Conservation (phyloP, 1,140 invertebrate genomes). For the Antheraea pernyi region DNA sequence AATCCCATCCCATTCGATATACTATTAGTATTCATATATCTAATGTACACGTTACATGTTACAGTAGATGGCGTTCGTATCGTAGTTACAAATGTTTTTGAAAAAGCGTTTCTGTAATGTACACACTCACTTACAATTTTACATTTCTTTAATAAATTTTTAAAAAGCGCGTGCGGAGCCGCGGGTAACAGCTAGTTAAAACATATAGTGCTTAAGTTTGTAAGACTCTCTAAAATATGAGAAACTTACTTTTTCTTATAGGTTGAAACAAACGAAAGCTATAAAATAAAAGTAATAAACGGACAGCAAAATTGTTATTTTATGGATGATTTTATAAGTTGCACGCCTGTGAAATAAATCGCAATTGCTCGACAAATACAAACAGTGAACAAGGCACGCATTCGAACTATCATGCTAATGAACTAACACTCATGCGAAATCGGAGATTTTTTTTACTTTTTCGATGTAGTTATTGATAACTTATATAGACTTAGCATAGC, state of each 20-base stretch:
- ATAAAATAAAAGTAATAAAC: not conserved
- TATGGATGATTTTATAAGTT: constrained; percentile 1
- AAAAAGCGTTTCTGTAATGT: no score
- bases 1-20: no score
- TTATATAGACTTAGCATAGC: not conserved
- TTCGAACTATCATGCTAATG: not conserved
- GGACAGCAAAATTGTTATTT: not conserved
- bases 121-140: no score
- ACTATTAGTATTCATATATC: no score
- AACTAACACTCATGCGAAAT: constrained; percentile 1
- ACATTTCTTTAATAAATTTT: no score
- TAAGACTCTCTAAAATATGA: not conserved
- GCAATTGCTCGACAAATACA: not conserved
- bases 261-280: not conserved
- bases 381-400: not conserved
- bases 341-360: not conserved
- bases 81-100: no score
- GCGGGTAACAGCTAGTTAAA: no score
- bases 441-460: not conserved
- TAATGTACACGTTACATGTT: no score
- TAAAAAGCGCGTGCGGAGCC: no score
- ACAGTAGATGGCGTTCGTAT: no score
- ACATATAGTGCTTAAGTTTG: not conserved
- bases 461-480: not conserved
- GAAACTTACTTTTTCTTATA: not conserved